Evolutionary conservation across 30 jellyfish, hydroid and myxozoan species (phyloP), one percentile per base, ranked within the genome.

Genomic region (Chrysaora quinquecirrha): DNA sequence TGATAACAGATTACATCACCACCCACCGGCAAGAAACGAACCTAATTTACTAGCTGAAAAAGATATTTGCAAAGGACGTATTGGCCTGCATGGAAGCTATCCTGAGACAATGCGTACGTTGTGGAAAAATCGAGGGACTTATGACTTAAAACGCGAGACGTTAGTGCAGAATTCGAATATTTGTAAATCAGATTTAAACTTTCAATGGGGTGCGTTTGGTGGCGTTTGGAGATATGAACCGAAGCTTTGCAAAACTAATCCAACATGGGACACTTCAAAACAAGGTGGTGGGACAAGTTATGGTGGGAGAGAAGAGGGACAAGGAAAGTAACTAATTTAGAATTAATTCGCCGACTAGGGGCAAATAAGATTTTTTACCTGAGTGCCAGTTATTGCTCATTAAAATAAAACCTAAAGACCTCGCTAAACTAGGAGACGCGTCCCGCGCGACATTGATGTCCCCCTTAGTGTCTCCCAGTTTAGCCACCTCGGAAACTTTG

Each of bases 51-150:
- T 47, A 43, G 30, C 62, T 21, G 43, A 58, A 18, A 60, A 91
- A 38, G 73, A 91, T 70, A 79, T 86, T 6, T 85, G 95, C 21
- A 64, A 48, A 12, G 60, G 64, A 3, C 83, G 22, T 38, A 80
- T 91, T 21, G 98, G 95, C 21, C 81, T 85, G 30, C 98, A 91
- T 38, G 98, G 98, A 10, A 64, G 88, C 71, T 91, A 91, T 38
- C 95, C 98, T 3, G 29, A 63, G 25, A 43, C 43, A 27, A 91
- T 85, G 96, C 82, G 86, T 46, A 46, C 65, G 30, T 74, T 91
- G 19, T 91, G 98, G 98, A 49, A 72, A 24, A 58, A 73, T 28
- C 60, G 87, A 0, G 76, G 82, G 23, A 34, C 21, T 3, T 31
- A 71, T 54, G 48, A 64, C 24, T 22, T 20, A 16, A 46, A 29